Evolutionary conservation across 2,113 vertebrate genomes (phyloP).

Genomic region (Hyaena hyaena): DNA sequence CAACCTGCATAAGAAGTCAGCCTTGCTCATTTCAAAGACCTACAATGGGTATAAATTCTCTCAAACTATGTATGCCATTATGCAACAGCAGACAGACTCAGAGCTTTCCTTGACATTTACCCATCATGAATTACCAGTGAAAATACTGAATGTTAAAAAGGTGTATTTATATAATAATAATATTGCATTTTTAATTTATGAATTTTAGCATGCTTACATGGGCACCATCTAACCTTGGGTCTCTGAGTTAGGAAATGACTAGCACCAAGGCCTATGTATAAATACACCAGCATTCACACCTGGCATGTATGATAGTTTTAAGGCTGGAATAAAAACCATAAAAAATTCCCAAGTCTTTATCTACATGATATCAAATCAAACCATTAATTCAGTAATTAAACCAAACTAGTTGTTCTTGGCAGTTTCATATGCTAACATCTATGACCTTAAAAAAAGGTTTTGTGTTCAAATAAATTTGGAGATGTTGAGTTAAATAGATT

Average conservation of each 20-base stretch:
- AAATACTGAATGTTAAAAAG: constrained; percentile 49
- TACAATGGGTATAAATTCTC: background rate
- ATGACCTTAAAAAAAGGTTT: background rate
- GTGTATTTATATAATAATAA: constrained; percentile 26
- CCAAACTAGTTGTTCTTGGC: constrained; percentile 27
- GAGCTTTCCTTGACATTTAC: constrained; percentile 54
- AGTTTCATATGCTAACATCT: constrained; percentile 20
- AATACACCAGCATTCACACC: background rate
- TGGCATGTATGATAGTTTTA: background rate
- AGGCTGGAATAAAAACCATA: background rate
- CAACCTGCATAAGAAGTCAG: constrained; percentile 4
- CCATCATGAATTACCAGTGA: background rate
- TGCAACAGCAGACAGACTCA: background rate
- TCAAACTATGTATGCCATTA: background rate
- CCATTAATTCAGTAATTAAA: constrained; percentile 29
- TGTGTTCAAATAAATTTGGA: constrained; percentile 38
- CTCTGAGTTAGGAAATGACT: constrained; percentile 8
- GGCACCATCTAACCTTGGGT: background rate
- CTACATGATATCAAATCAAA: background rate
- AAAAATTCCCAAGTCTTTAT: background rate
- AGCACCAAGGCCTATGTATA: background rate
- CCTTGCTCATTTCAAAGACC: constrained; percentile 24
- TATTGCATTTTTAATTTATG: constrained; percentile 63
- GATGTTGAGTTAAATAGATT: background rate
- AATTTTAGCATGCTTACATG: background rate